Percentiles rank a stretch among this genome's conserved stretches.
Conservation (phyloP, 2,797 vertebrate species). For the Xenopus petersii region DNA sequence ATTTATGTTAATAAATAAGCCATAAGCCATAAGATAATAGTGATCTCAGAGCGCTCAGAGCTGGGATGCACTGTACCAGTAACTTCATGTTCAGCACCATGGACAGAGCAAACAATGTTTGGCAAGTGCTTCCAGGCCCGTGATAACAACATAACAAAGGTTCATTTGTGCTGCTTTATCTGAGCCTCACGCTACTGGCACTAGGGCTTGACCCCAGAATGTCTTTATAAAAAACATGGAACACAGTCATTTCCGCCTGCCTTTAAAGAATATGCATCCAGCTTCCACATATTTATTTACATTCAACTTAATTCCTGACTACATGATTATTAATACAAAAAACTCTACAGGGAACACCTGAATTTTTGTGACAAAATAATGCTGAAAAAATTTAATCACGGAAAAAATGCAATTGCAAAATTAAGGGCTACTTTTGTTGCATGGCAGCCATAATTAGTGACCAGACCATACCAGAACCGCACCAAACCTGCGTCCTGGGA, state of each 20-base stretch:
- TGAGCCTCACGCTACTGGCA: neutral
- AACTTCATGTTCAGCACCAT: constrained; percentile 2
- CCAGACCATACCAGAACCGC: too few species aligned
- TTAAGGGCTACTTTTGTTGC: too few species aligned
- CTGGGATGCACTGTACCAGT: neutral
- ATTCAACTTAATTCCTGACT: neutral
- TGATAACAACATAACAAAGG: neutral
- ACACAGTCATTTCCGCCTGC: constrained; percentile 2
- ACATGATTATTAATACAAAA: too few species aligned
- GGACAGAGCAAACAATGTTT: neutral
- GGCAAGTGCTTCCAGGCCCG: neutral
- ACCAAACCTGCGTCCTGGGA: too few species aligned
- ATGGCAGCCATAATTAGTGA: too few species aligned
- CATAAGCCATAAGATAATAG: too few species aligned
- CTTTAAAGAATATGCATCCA: neutral
- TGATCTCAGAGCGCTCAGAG: too few species aligned
- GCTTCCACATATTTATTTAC: constrained; percentile 22
- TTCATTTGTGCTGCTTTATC: neutral
- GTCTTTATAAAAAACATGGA: constrained; percentile 26
- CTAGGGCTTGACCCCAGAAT: neutral
- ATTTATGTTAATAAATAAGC: too few species aligned
- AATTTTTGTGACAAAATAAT: too few species aligned
- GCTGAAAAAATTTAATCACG: too few species aligned
- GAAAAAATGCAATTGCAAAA: too few species aligned
- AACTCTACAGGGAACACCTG: too few species aligned